These are phyloP conservation scores for Uropetala carovei DNA, from an alignment of 2,888 invertebrate genomes.

Conservation along the genomic window DNA sequence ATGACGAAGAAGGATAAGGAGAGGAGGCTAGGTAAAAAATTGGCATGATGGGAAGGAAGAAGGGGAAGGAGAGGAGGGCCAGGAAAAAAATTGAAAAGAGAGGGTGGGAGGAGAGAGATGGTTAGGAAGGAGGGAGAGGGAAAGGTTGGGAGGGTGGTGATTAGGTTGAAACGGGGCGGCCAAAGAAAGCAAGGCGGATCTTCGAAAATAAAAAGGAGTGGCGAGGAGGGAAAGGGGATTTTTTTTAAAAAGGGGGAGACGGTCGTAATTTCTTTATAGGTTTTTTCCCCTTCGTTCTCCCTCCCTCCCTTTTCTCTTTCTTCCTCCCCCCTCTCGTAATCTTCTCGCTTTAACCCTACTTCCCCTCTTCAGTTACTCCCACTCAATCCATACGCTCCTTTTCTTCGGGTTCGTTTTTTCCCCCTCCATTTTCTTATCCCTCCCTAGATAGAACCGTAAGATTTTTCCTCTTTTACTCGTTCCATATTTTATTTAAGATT, in stretches of 20 bases:
- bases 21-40: background rate
- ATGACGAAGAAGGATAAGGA: background rate
- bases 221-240: background rate
- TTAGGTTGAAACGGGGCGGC: background rate
- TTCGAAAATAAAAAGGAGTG: background rate
- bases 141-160: background rate
- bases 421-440: background rate
- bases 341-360: too few relatives aligned
- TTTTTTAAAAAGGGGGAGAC: background rate
- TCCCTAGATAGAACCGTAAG: too few relatives aligned
- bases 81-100: too few relatives aligned
- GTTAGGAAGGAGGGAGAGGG: background rate
- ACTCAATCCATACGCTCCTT: too few relatives aligned
- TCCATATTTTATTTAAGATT: too few relatives aligned
- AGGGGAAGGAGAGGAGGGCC: background rate
- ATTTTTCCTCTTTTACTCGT: too few relatives aligned
- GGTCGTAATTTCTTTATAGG: background rate
- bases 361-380: too few relatives aligned
- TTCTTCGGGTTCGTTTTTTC: background rate
- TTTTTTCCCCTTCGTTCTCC: background rate
- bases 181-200: slow-evolving; percentile 9
- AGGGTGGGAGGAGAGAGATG: background rate
- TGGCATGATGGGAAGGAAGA: background rate
- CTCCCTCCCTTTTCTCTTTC: background rate
- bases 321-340: background rate